Percentiles rank a stretch among this genome's conserved stretches.
Conservation (phyloP, 35 echinoderm and acorn worm species). For the Lytechinus variegatus region DNA sequence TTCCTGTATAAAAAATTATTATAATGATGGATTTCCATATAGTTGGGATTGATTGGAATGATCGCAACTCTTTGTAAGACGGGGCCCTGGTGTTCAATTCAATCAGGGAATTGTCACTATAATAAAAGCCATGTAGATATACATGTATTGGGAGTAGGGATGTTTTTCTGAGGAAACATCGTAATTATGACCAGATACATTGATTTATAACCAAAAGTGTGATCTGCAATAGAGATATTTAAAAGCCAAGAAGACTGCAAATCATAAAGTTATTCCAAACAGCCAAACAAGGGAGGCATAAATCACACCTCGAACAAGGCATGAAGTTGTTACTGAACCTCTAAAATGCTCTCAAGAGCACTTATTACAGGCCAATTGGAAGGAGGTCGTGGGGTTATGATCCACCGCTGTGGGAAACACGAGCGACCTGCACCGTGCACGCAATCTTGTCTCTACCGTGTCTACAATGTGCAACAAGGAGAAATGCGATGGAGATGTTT, state of each 20-base stretch:
- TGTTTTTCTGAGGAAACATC: no score
- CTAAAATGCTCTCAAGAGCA: neutral
- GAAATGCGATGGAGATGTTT: neutral
- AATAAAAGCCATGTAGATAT: no score
- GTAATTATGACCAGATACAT: no score
- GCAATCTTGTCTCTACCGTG: neutral
- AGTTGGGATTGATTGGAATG: no score
- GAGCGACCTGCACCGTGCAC: neutral
- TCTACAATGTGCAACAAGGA: neutral
- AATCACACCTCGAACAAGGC: conserved; percentile 11
- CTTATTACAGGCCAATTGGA: conserved; percentile 8
- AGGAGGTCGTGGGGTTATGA: neutral
- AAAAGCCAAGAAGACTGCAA: neutral
- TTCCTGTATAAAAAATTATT: no score
- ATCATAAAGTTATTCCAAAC: neutral
- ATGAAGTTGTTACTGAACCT: neutral
- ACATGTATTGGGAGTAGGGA: no score
- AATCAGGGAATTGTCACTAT: no score
- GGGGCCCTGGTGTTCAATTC: no score
- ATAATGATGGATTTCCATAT: no score
- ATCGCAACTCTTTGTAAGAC: no score
- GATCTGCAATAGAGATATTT: no score
- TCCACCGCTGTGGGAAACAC: neutral
- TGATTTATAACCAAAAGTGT: no score
- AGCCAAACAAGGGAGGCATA: neutral